Percentiles rank a stretch among this genome's conserved stretches.
These are phyloP conservation scores for Chloebia gouldiae DNA, from an alignment of 2,113 vertebrate genomes.

Conservation along the genomic window DNA sequence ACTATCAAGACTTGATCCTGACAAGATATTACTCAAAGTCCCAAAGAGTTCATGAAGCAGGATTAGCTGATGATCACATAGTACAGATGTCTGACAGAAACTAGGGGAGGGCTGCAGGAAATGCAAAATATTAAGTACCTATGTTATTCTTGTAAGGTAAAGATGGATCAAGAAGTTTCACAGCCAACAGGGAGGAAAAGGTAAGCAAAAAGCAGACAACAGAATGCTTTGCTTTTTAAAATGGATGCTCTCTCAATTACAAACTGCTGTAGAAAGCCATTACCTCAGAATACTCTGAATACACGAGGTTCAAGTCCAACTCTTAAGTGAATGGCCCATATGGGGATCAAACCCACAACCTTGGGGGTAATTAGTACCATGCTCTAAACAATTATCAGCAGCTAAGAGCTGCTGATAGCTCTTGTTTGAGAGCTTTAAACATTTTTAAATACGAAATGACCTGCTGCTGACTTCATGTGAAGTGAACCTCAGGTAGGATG, in stretches of 20 bases:
- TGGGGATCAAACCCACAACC: neutral
- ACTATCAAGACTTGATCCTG: neutral
- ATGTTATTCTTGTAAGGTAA: neutral
- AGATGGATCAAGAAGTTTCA: neutral
- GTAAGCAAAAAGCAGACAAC: neutral
- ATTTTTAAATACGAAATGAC: neutral
- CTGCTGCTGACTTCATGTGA: neutral
- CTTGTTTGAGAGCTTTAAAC: neutral
- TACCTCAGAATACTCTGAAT: neutral
- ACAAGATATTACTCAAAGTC: neutral
- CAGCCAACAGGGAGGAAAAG: neutral
- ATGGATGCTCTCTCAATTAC: neutral
- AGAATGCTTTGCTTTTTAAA: neutral
- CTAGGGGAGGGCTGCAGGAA: neutral
- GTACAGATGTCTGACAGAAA: neutral
- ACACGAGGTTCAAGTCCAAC: fast-evolving
- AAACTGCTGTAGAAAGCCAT: neutral
- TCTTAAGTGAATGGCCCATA: neutral
- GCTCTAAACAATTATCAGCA: neutral
- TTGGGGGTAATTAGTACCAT: neutral
- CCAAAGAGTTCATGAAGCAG: neutral
- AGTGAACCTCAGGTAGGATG: neutral
- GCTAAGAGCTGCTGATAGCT: neutral
- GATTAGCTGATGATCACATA: neutral
- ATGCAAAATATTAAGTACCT: neutral